These are phyloP conservation scores for Pangasius sanitwongsei DNA, from an alignment of 2,797 vertebrate genomes.

Conservation along the genomic window DNA sequence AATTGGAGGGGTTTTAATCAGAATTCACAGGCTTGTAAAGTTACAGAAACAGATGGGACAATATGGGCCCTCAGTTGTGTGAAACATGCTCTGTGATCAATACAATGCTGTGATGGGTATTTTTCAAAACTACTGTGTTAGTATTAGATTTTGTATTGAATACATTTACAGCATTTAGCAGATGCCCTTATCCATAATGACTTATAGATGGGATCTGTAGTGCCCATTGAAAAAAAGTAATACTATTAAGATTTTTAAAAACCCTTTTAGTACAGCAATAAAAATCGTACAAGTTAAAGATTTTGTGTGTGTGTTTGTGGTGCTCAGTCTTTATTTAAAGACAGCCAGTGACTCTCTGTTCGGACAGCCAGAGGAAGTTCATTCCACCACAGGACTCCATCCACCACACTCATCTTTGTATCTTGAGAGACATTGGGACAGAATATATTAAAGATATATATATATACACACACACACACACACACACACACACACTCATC, in stretches of 20 bases:
- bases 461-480: no score
- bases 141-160: background rate
- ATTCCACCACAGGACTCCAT: background rate
- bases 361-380: background rate
- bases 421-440: no score
- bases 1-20: constrained; percentile 70
- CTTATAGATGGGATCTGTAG: background rate
- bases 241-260: background rate
- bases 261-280: background rate
- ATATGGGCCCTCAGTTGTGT: background rate
- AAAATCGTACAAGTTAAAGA: background rate
- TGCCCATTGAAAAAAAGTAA: background rate
- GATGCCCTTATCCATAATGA: background rate
- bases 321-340: background rate
- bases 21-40: constrained; percentile 71
- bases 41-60: constrained; percentile 60
- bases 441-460: no score
- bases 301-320: background rate
- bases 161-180: background rate
- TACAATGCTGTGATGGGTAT: background rate
- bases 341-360: background rate
- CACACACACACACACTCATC: background rate
- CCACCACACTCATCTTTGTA: no score
- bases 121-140: background rate
- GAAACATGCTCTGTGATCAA: background rate